Percentiles rank a stretch among this genome's conserved stretches.
Evolutionary conservation across 2,888 invertebrate genomes (phyloP).

Genomic region (Caradrina kadenii): DNA sequence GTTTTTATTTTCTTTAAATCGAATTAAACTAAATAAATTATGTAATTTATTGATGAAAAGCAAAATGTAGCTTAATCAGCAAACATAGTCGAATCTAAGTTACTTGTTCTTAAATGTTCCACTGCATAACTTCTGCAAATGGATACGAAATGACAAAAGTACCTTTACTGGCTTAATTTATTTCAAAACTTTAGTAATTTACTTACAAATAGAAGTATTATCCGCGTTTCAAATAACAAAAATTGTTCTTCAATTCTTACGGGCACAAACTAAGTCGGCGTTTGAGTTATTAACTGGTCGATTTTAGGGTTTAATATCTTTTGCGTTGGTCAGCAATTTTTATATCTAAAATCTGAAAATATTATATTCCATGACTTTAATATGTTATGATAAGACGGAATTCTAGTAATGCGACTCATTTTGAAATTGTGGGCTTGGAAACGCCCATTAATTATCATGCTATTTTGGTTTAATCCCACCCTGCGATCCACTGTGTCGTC

Average conservation of each 20-base stretch:
- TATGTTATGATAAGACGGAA: conserved; percentile 72
- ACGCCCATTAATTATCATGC: conserved; percentile 84
- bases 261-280: neutral
- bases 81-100: too few relatives aligned
- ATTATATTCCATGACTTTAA: conserved; percentile 69
- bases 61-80: too few relatives aligned
- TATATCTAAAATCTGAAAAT: conserved; percentile 50
- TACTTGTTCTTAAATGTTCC: too few relatives aligned
- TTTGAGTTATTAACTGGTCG: conserved; percentile 24
- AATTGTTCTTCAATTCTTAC: neutral
- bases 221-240: neutral
- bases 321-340: conserved; percentile 19
- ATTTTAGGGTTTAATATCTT: conserved; percentile 16
- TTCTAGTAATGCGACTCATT: conserved; percentile 79
- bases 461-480: conserved; percentile 88
- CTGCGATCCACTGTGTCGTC: conserved; percentile 80
- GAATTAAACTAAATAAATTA: too few relatives aligned
- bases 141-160: too few relatives aligned
- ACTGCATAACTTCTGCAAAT: too few relatives aligned
- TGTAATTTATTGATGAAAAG: too few relatives aligned
- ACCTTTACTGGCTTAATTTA: too few relatives aligned
- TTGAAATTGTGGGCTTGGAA: conserved; percentile 82
- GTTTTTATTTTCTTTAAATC: too few relatives aligned
- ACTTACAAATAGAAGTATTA: too few relatives aligned
- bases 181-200: too few relatives aligned